These are phyloP conservation scores for Neocrepidodera transversa DNA, from an alignment of 2,888 invertebrate genomes.

Conservation along the genomic window DNA sequence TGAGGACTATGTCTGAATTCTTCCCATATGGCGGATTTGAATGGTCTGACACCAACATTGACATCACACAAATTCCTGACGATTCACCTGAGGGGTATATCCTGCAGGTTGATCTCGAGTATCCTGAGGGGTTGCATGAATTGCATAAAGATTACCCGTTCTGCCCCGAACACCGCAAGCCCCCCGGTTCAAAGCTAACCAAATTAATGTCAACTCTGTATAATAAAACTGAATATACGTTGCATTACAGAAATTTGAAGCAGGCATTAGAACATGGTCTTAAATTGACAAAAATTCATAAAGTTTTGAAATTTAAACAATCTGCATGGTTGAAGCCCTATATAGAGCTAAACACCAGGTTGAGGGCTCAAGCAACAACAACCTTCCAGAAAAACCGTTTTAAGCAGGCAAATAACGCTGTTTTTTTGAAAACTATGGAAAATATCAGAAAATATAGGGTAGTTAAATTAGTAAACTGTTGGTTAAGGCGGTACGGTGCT, in stretches of 20 bases:
- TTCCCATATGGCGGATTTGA: conserved; percentile 42
- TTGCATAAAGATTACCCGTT: no score
- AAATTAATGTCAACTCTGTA: conserved; percentile 41
- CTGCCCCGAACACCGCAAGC: no score
- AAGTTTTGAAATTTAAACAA: conserved; percentile 42
- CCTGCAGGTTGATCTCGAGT: conserved; percentile 56
- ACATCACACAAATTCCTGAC: conserved; percentile 24
- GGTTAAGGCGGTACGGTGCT: conserved; percentile 40
- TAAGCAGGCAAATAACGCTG: conserved; percentile 26
- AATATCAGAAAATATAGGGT: conserved; percentile 51
- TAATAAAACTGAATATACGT: conserved; percentile 39
- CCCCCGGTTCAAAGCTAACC: no score
- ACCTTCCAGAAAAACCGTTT: conserved; percentile 34
- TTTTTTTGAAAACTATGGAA: conserved; percentile 55
- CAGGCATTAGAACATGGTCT: no score
- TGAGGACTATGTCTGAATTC: conserved; percentile 40
- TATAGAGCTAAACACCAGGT: conserved; percentile 54
- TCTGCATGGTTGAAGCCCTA: conserved; percentile 51
- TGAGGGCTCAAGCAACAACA: conserved; percentile 42
- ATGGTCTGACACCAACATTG: conserved; percentile 28
- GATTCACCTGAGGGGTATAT: conserved; percentile 40
- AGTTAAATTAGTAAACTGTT: conserved; percentile 48
- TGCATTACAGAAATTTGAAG: no score
- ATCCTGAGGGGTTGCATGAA: conserved; percentile 50
- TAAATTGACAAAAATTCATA: conserved; percentile 16